Evolutionary conservation across 64 coral and sea anemone species (phyloP), one percentile per base, ranked within the genome.

Genomic region (Dendrophyllia cribrosa): DNA sequence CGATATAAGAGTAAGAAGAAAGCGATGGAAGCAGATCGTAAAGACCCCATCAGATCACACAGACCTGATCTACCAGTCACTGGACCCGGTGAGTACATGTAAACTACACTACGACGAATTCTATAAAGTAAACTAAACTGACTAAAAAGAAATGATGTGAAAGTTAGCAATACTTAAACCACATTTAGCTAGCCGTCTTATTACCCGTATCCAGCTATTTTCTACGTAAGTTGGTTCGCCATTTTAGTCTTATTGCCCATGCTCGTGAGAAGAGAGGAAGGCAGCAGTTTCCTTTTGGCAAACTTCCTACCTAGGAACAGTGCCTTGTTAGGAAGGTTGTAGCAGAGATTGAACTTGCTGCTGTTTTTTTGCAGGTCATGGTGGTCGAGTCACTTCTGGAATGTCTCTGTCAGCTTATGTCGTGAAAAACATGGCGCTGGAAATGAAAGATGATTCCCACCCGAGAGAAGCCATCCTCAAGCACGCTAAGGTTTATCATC

Each of bases 351-450:
- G 15, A 10, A 75, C 9, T 11, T 19, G 15, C 5, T 52, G 48
- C 51, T 43, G 20, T 75, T 6, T 66, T 78, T 56, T 69, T 92
- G 17, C 71, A 99, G 97, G 97, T 19, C 89, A 90, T 20, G 97
- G 97, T 15, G 97, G 97, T 8, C 94, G 97, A 7, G 94, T 99
- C 47, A 96, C 97, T 12, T 96, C 97, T 75, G 97, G 97, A 9
- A 99, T 99, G 94, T 96, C 94, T 13, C 72, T 99, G 69, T 99
- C 97, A 26, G 90, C 94, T 25, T 99, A 86, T 84, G 97, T 99
- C 25, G 94, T 96, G 15, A 99, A 99, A 74, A 99, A 96, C 62
- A 53, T 99, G 17, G 97, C 97, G 22, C 68, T 99, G 1, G 88
- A 99, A 52, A 99, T 96, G 81, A 91, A 86, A 69, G 97, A 99